These are phyloP conservation scores for Megathymus violae DNA, from an alignment of 1,140 invertebrate genomes.

Conservation along the genomic window DNA sequence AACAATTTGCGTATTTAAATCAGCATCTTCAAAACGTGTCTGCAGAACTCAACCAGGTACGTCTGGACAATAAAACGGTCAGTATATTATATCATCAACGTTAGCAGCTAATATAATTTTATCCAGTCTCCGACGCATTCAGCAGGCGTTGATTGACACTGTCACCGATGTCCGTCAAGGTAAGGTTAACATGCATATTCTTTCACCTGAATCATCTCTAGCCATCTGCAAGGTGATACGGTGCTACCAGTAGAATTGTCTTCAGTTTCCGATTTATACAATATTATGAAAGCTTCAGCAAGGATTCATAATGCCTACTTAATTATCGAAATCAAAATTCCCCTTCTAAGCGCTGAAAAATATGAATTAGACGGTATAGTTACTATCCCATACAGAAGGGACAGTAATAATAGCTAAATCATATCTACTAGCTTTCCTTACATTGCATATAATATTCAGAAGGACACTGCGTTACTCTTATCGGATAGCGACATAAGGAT, in stretches of 20 bases:
- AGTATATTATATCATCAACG: neutral
- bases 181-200: too few relatives aligned
- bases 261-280: too few relatives aligned
- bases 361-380: neutral
- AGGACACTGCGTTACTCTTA: neutral
- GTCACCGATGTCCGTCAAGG: too few relatives aligned
- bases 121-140: too few relatives aligned
- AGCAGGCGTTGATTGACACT: too few relatives aligned
- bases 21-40: neutral
- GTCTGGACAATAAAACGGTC: neutral
- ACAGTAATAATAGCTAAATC: neutral
- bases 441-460: neutral
- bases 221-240: too few relatives aligned
- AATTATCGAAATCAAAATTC: neutral
- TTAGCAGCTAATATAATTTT: too few relatives aligned
- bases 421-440: neutral
- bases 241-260: too few relatives aligned
- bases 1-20: neutral
- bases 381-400: neutral
- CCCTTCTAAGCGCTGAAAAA: neutral
- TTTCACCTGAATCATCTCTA: too few relatives aligned
- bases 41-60: neutral
- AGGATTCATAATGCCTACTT: neutral
- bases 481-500: neutral
- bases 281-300: neutral